Evolutionary conservation across 2,797 vertebrate species (phyloP).

Genomic region (Mycteria americana): DNA sequence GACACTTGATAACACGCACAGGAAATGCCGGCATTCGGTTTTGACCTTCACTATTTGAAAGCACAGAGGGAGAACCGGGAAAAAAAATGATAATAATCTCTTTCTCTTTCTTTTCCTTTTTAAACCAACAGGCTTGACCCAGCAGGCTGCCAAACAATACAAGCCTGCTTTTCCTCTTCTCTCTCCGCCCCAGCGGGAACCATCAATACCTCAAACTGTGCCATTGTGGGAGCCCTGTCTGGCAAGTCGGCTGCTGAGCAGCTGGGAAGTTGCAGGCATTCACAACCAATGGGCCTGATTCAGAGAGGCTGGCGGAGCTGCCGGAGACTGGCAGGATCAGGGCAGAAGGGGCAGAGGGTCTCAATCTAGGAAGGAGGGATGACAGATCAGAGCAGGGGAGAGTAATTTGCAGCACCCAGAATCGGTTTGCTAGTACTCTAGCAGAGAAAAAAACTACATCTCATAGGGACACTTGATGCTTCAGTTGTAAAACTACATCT

Average conservation of each 20-base stretch:
- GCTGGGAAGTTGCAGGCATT: not conserved
- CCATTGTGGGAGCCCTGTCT: not conserved
- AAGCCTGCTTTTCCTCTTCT: not conserved
- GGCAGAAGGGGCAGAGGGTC: not conserved
- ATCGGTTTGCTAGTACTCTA: not conserved
- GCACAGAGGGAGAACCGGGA: not conserved
- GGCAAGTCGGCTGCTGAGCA: not conserved
- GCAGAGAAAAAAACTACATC: not conserved
- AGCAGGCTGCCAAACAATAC: not conserved
- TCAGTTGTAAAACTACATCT: not conserved
- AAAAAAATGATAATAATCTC: not conserved
- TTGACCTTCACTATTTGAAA: constrained; percentile 6
- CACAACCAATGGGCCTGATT: not conserved
- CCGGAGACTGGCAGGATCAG: not conserved
- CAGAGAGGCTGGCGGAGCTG: not conserved
- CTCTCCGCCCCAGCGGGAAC: not conserved
- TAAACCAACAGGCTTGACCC: not conserved
- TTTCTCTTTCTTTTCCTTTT: not conserved
- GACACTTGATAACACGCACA: not conserved
- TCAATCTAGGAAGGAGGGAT: not conserved
- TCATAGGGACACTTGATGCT: not conserved
- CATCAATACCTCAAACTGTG: not conserved
- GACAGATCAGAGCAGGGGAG: not conserved
- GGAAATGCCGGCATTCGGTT: not conserved
- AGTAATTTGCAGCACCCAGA: not conserved